Evolutionary conservation across 2,888 invertebrate species (phyloP).

Genomic region (Dusona sp.): DNA sequence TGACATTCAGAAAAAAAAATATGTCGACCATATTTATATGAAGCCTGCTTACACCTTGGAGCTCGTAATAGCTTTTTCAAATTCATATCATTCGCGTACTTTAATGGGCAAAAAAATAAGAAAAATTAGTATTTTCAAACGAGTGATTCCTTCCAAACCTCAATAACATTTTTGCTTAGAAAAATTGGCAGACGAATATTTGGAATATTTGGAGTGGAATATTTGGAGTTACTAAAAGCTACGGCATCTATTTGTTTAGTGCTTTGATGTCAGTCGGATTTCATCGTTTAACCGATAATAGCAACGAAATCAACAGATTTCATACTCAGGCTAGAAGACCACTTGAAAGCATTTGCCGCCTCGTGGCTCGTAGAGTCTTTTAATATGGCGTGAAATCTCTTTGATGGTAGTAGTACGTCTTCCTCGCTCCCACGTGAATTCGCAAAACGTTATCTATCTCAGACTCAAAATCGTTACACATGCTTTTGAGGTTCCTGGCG

Average conservation of each 20-base stretch:
- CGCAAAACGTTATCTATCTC: not conserved
- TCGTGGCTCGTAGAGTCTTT: slow-evolving; percentile 18
- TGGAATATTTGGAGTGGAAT: no score
- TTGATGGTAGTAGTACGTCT: not conserved
- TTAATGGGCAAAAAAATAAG: not conserved
- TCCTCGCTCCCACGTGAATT: not conserved
- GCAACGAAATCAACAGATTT: slow-evolving; percentile 9
- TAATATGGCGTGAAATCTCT: slow-evolving; percentile 4
- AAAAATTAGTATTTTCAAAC: not conserved
- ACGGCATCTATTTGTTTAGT: not conserved
- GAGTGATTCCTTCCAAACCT: no score
- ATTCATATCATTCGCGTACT: not conserved
- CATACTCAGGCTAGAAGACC: not conserved
- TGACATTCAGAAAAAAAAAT: not conserved
- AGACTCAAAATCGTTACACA: slow-evolving; percentile 16
- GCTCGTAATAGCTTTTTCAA: not conserved
- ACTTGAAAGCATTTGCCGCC: slow-evolving; percentile 21
- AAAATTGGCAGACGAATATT: not conserved
- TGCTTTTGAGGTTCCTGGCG: slow-evolving; percentile 14
- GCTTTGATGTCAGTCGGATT: not conserved
- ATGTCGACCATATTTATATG: not conserved
- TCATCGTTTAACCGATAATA: not conserved
- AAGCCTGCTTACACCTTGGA: not conserved
- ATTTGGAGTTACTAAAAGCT: not conserved
- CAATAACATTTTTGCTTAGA: not conserved